Conservation (phyloP, 1,140 invertebrate genomes). For the Galendromus occidentalis region DNA sequence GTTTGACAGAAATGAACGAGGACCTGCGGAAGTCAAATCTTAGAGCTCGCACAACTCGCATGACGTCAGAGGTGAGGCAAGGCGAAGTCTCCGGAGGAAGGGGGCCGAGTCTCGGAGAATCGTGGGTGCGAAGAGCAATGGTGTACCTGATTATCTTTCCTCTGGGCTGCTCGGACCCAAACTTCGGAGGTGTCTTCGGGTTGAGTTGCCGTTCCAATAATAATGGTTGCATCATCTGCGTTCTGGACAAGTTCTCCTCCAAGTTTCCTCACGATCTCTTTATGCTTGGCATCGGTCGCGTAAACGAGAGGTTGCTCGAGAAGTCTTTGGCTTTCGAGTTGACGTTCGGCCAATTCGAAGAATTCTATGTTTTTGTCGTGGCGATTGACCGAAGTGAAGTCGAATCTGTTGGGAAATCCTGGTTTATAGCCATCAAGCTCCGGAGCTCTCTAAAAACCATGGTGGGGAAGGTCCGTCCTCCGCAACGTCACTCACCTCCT, state of each 20-base stretch:
- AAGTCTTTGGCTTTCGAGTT: neutral
- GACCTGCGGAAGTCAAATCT: no score
- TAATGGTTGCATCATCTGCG: neutral
- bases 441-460: no score
- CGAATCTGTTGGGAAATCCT: neutral
- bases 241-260: neutral
- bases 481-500: neutral
- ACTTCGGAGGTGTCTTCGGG: neutral
- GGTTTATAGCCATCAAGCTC: no score
- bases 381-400: neutral
- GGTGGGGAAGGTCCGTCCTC: no score
- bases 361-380: slow-evolving; percentile 5
- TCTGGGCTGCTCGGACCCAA: slow-evolving; percentile 1
- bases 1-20: slow-evolving; percentile 7
- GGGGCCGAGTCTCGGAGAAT: no score
- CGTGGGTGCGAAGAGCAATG: no score
- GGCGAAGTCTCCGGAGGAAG: no score
- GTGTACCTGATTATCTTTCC: neutral
- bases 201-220: neutral
- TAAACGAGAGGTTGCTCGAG: neutral
- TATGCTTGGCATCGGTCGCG: neutral
- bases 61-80: no score
- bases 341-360: neutral
- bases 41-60: no score
- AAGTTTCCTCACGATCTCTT: neutral